Conservation (phyloP, 2,888 invertebrate genomes). For the Protonemura montana region DNA sequence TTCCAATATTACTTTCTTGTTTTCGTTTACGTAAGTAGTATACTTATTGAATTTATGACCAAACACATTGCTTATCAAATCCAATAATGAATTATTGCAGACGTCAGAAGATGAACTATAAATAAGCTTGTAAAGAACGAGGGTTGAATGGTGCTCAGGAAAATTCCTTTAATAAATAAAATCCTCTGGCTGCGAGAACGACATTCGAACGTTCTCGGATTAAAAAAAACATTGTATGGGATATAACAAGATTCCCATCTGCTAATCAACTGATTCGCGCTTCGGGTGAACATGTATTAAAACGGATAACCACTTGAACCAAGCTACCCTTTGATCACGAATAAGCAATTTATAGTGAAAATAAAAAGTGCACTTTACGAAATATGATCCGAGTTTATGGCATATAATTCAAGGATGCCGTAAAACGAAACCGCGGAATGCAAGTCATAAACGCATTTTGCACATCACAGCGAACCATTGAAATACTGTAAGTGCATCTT, state of each 20-base stretch:
- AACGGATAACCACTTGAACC: background rate
- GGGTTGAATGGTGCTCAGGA: background rate
- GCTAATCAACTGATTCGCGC: background rate
- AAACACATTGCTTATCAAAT: background rate
- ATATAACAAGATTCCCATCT: background rate
- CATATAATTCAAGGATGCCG: too few relatives aligned
- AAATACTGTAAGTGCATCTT: background rate
- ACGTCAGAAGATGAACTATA: background rate
- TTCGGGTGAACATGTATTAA: background rate
- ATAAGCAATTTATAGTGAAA: background rate
- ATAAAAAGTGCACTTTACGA: too few relatives aligned
- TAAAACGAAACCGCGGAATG: background rate
- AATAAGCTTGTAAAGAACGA: background rate
- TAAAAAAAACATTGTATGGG: background rate
- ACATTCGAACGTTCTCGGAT: background rate
- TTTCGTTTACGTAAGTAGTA: background rate
- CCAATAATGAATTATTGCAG: background rate
- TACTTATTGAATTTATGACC: conserved; percentile 7
- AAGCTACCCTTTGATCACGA: background rate
- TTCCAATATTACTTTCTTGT: background rate
- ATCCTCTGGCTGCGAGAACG: background rate
- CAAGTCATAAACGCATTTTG: background rate
- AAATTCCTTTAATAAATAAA: background rate
- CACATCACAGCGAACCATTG: background rate
- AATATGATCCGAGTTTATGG: too few relatives aligned